Base-by-base conservation (phyloP, 2,797 vertebrate genomes). In the Neomorphus geoffroyi region DNA sequence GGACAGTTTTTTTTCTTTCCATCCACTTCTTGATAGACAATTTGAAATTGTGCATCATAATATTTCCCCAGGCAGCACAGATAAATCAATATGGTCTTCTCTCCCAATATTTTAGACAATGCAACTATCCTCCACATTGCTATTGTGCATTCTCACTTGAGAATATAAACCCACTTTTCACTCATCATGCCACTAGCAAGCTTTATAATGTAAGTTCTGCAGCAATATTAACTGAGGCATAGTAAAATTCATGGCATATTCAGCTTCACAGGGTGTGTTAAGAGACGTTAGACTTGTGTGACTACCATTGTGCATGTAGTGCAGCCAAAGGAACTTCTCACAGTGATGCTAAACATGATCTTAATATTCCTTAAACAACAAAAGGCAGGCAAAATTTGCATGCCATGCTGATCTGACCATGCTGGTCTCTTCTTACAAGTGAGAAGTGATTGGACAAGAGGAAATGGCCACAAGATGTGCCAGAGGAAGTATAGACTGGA, bases 51-150 rank as follows among this genome's bases (percentile, higher is more conserved):
- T 70, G 62, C 39, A 93, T 93, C 90, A 60, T 75, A 21, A 6
- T 73, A 64, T 41, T 81, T 94, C 83, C 62, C 14, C 48, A 46
- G 60, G 71, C 74, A 62, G 88, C 6, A 39, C 30, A 82, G 74
- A 92, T 35, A 88, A 91, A 91, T 74, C 80, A 95, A 50, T 57
- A 67, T 28, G 10, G 22, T 91, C 75, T 67, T 41, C 30, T 50
- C 18, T 92, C 80, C 24, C 78, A 77, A 53, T 90, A 69, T 66
- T 93, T 96, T 70, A 60, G 39, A 28, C 58, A 92, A 54, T 91
- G 88, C 75, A 75, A 37, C 22, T 74, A 39, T 58, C 54, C 18
- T 87, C 66, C 69, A 61, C 54, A 6, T 41, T 32, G 21, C 41
- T 85, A 69, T 62, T 85, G 56, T 71, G 62, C 35, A 17, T 54